Evolutionary conservation across 2,888 invertebrate genomes (phyloP).

Genomic region (Rosalia funebris): DNA sequence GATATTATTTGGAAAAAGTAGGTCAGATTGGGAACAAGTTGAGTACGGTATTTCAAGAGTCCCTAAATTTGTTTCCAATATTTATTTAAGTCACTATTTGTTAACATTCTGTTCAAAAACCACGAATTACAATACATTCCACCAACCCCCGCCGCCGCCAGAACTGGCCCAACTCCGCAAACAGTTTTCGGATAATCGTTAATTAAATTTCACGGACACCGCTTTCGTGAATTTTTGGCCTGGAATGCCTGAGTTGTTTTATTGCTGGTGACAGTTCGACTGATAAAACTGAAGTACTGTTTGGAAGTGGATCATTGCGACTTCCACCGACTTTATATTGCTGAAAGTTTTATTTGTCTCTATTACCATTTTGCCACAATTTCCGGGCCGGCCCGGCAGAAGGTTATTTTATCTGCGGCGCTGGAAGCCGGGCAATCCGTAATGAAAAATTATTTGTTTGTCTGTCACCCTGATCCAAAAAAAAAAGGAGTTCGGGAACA

Average conservation of each 20-base stretch:
- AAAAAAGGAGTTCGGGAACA: neutral
- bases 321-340: slow-evolving; percentile 15
- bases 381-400: neutral
- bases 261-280: neutral
- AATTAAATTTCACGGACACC: neutral
- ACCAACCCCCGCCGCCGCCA: too few relatives aligned
- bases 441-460: neutral
- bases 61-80: too few relatives aligned
- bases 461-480: neutral
- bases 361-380: neutral
- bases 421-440: neutral
- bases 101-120: too few relatives aligned
- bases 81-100: too few relatives aligned
- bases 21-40: too few relatives aligned
- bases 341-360: slow-evolving; percentile 15
- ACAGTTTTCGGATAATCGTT: neutral
- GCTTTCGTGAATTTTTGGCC: neutral
- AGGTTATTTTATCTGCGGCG: neutral
- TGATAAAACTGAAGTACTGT: slow-evolving; percentile 4
- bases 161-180: too few relatives aligned
- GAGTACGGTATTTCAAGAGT: too few relatives aligned
- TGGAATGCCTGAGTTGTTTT: neutral
- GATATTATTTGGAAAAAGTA: too few relatives aligned
- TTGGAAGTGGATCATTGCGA: neutral
- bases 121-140: too few relatives aligned